Conservation (phyloP, 1,140 invertebrate species). For the Drosophila tropicalis region DNA sequence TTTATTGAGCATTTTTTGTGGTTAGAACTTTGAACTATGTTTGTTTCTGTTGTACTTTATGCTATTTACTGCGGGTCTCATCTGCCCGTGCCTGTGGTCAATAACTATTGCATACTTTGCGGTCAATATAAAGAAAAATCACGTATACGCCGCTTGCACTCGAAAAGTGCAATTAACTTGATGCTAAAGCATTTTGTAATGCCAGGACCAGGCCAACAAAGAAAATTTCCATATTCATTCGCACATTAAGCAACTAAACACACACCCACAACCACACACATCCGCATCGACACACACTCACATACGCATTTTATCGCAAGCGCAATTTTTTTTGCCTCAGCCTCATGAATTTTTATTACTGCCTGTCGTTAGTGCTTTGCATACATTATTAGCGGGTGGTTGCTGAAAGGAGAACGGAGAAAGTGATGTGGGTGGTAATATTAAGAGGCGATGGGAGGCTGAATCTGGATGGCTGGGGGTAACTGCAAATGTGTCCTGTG, state of each 20-base stretch:
- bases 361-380: slow-evolving; percentile 77
- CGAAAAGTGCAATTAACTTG: slow-evolving; percentile 54
- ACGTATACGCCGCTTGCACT: slow-evolving; percentile 53
- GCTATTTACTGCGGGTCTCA: slow-evolving; percentile 2
- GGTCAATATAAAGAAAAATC: slow-evolving; percentile 48
- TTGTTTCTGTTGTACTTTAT: slow-evolving; percentile 32
- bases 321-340: slow-evolving; percentile 55
- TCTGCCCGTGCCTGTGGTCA: slow-evolving; percentile 59
- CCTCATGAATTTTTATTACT: slow-evolving; percentile 80
- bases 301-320: slow-evolving; percentile 51
- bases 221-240: slow-evolving; percentile 68
- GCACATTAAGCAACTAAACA: slow-evolving; percentile 50
- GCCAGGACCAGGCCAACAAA: slow-evolving; percentile 27
- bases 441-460: not conserved
- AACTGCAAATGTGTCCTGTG: slow-evolving; percentile 33
- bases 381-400: slow-evolving; percentile 61
- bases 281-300: slow-evolving; percentile 17
- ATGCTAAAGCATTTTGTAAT: slow-evolving; percentile 58
- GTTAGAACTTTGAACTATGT: slow-evolving; percentile 58
- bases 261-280: not conserved
- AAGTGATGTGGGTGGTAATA: not conserved
- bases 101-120: slow-evolving; percentile 72
- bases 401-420: not conserved
- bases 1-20: slow-evolving; percentile 48
- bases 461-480: not conserved